These are phyloP conservation scores for Sympetrum striolatum DNA, from an alignment of 2,888 invertebrate genomes.

Conservation along the genomic window DNA sequence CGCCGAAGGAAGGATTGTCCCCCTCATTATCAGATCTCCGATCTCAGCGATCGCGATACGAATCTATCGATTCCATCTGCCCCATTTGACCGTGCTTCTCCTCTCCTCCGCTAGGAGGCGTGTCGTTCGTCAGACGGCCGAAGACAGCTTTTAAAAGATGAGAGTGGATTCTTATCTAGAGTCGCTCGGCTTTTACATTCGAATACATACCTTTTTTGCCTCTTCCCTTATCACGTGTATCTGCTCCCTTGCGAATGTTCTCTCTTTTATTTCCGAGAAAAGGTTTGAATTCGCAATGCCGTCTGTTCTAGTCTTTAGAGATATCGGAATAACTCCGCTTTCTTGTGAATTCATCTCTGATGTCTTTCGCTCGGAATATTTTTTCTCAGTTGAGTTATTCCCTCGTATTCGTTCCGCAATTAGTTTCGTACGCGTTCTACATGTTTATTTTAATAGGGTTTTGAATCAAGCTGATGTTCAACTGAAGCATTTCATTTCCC, in stretches of 20 bases:
- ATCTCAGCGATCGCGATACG: no score
- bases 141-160: background rate
- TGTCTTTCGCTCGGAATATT: background rate
- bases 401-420: no score
- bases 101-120: background rate
- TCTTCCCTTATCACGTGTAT: background rate
- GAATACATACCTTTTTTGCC: background rate
- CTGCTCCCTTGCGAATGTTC: background rate
- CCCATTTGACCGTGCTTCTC: background rate
- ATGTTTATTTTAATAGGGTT: no score
- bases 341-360: background rate
- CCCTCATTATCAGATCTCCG: no score
- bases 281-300: background rate
- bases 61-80: no score
- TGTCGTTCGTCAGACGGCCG: background rate
- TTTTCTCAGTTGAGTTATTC: no score
- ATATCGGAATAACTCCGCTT: background rate
- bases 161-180: background rate
- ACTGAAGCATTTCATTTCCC: no score
- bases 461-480: no score
- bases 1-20: no score
- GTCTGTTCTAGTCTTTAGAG: background rate
- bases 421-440: no score
- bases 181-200: background rate
- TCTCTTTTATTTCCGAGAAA: background rate